A percentile compares a stretch with the other conserved stretches of the same genome.
phyloP scores from a whole-genome alignment of 2,888 invertebrate species.

The Cerceris rybyensis region DNA sequence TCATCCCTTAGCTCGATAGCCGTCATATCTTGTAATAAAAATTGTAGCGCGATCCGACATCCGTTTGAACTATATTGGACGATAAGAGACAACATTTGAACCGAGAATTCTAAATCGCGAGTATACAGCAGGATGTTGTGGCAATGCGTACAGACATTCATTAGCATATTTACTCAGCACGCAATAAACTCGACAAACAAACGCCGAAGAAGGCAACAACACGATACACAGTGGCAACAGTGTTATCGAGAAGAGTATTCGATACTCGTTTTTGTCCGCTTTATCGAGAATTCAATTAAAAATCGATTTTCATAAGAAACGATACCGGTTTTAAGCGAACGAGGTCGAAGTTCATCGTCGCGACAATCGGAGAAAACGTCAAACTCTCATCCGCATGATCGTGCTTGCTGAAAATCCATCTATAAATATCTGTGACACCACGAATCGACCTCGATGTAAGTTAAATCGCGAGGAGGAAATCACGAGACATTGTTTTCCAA shows the following conservation, averaged over 20 bases:
- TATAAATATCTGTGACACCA: background rate
- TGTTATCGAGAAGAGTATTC: no score
- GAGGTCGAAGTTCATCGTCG: background rate
- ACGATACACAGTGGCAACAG: background rate
- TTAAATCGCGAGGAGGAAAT: no score
- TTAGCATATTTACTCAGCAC: constrained; percentile 31
- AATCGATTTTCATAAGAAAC: background rate
- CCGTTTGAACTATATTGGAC: no score
- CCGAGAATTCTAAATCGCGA: constrained; percentile 12
- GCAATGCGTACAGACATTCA: background rate
- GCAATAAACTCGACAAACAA: constrained; percentile 23
- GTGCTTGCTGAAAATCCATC: background rate
- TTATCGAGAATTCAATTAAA: background rate
- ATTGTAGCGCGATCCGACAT: no score
- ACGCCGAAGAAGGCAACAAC: background rate
- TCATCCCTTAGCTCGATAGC: no score
- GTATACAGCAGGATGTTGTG: constrained; percentile 38
- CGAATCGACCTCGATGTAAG: background rate
- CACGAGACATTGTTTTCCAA: no score
- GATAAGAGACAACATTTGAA: no score
- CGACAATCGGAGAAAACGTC: background rate
- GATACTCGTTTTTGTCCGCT: background rate
- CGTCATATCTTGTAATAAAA: no score
- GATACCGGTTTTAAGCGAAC: constrained; percentile 12
- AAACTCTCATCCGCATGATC: background rate